Conservation (phyloP, 1,140 invertebrate genomes). For the Acromyrmex echinatior region DNA sequence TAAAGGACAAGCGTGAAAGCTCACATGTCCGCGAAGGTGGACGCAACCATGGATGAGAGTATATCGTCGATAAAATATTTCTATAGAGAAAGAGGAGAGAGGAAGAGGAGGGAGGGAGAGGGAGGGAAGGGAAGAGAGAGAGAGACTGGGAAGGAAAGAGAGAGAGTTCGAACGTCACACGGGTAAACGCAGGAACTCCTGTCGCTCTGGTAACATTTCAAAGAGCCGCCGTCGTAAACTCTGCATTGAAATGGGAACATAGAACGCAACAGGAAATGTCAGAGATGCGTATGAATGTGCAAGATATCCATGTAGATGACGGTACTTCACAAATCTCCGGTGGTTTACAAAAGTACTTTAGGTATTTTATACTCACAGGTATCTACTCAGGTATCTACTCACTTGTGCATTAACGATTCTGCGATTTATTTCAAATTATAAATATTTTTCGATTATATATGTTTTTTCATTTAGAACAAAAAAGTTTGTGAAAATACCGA, state of each 20-base stretch:
- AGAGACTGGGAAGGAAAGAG: not conserved
- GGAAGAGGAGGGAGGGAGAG: not conserved
- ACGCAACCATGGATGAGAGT: constrained; percentile 26
- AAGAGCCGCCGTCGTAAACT: constrained; percentile 34
- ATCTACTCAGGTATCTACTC: too few relatives aligned
- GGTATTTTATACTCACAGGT: not conserved
- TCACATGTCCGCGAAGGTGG: constrained; percentile 17
- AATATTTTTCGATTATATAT: not conserved
- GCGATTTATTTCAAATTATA: not conserved
- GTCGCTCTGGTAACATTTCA: constrained; percentile 17
- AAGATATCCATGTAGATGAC: not conserved
- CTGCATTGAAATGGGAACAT: constrained; percentile 12
- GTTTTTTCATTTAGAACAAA: not conserved
- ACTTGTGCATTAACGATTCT: constrained; percentile 8
- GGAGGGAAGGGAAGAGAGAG: not conserved
- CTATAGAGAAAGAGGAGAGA: not conserved
- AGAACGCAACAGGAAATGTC: constrained; percentile 39
- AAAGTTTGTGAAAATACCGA: not conserved
- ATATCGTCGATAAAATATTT: constrained; percentile 46
- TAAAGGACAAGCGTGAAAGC: constrained; percentile 28
- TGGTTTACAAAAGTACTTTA: not conserved
- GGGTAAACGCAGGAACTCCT: constrained; percentile 36
- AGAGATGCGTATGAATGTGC: constrained; percentile 8
- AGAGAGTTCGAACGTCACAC: constrained; percentile 12
- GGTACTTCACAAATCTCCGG: not conserved